Evolutionary conservation across 1,140 invertebrate genomes (phyloP).

Genomic region (Euschistus heros): DNA sequence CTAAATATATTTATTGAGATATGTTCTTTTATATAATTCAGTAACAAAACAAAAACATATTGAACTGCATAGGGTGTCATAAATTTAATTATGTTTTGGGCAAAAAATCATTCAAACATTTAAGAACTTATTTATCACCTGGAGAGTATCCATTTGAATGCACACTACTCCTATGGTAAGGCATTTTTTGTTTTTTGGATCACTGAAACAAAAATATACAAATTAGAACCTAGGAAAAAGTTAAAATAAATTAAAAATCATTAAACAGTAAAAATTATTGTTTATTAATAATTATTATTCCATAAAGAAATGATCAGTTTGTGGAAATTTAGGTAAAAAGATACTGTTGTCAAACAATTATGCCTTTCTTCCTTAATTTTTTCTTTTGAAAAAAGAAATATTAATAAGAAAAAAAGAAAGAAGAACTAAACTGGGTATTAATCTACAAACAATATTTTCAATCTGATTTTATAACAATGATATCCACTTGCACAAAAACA

Average conservation of each 20-base stretch:
- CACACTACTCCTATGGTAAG: constrained; percentile 31
- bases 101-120: not conserved
- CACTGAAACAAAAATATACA: constrained; percentile 9
- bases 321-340: too few species aligned
- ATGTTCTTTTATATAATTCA: not conserved
- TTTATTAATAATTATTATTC: too few species aligned
- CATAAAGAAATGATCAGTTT: too few species aligned
- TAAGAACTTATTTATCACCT: constrained; percentile 24
- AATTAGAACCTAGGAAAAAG: not conserved
- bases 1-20: not conserved
- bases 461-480: too few species aligned
- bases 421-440: not conserved
- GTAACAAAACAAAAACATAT: not conserved
- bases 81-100: not conserved
- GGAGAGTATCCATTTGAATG: constrained; percentile 32
- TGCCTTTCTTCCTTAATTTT: too few species aligned
- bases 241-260: too few species aligned
- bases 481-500: too few species aligned
- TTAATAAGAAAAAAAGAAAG: not conserved
- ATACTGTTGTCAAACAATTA: too few species aligned
- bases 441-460: too few species aligned
- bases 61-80: not conserved
- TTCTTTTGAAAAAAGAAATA: not conserved
- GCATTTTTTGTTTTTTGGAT: constrained; percentile 25
- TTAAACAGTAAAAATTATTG: too few species aligned